Percentiles rank a stretch among this genome's conserved stretches.
Evolutionary conservation across 1,140 invertebrate species (phyloP).

Genomic region (Lordiphosa stackelbergi): DNA sequence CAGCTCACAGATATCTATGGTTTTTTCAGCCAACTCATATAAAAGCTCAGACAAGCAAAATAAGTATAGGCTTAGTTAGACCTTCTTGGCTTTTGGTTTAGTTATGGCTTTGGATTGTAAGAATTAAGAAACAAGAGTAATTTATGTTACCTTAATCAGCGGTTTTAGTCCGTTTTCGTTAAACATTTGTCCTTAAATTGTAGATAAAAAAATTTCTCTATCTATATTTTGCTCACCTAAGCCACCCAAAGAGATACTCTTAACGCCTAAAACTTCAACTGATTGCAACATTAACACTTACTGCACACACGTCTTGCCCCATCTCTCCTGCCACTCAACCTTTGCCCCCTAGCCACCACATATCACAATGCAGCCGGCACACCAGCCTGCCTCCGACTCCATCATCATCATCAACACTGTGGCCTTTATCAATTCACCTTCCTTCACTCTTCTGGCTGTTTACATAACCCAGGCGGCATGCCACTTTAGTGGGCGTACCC

Average conservation of each 20-base stretch:
- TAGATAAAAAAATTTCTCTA: no score
- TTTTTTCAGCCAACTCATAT: no score
- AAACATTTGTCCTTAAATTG: no score
- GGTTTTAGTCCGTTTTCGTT: no score
- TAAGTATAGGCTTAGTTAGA: no score
- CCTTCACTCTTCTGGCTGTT: conserved; percentile 45
- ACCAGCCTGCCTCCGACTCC: neutral
- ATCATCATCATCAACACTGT: conserved; percentile 34
- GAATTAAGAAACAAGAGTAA: no score
- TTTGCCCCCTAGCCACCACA: conserved; percentile 37
- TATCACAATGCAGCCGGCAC: conserved; percentile 6
- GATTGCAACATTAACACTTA: conserved; percentile 49
- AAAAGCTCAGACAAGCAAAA: no score
- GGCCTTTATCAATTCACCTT: conserved; percentile 61
- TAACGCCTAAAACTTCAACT: conserved; percentile 18
- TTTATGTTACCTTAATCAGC: no score
- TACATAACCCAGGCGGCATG: conserved; percentile 66
- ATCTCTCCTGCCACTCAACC: conserved; percentile 20
- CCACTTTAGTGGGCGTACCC: conserved; percentile 58
- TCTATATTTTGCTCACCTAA: neutral
- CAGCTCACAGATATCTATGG: no score
- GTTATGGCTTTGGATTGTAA: no score
- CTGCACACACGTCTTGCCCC: conserved; percentile 25
- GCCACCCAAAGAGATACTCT: conserved; percentile 2
- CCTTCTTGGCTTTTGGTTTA: no score